Evolutionary conservation across 2,113 vertebrate species (phyloP), one percentile per base, ranked within the genome.

Genomic region (Circaetus cinerascens): DNA sequence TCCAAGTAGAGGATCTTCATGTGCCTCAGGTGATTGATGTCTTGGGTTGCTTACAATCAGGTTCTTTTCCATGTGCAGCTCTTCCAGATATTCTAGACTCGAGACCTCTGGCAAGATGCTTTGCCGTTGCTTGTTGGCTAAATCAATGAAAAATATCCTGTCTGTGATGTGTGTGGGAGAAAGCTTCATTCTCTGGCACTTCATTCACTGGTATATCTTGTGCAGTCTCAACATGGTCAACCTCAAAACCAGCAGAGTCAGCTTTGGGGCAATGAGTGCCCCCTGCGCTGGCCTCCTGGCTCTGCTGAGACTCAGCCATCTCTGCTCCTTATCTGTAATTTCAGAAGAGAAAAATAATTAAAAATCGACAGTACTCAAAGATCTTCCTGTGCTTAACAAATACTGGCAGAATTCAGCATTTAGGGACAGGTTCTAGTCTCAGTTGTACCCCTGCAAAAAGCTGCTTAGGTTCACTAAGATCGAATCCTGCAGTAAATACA

Each of bases 61-160:
- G 60, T 98, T 98, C 18, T 96, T 96, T 78, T 98, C 98, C 84
- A 98, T 41, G 62, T 98, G 98, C 23, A 97, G 45, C 75, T 98
- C 97, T 92, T 98, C 98, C 56, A 98, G 76, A n/a, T 98, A 92
- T 56, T 93, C 79, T 50, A 98, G 74, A 16, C 91, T 76, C 27
- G 97, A 90, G 67, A 98, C 50, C 19, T 74, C 77, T 10, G 14
- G 9, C 1, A 95, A 97, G 41, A 98, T 92, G 22, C 72, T 80
- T 45, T 11, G 43, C 77, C 97, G 53, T 32, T 56, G 27, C 80
- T 81, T 95, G 32, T 96, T 91, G 18, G 96, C 94, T 55, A 95
- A 95, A 76, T 98, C 97, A 10, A 89, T 29, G 46, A 98, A 98
- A 85, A 96, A 97, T 14, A 82, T 80, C 56, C 79, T 94, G 13